A percentile compares a stretch with the other conserved stretches of the same genome.
phyloP scores from a whole-genome alignment of 2,113 vertebrate species.

The Centrocercus urophasianus region DNA sequence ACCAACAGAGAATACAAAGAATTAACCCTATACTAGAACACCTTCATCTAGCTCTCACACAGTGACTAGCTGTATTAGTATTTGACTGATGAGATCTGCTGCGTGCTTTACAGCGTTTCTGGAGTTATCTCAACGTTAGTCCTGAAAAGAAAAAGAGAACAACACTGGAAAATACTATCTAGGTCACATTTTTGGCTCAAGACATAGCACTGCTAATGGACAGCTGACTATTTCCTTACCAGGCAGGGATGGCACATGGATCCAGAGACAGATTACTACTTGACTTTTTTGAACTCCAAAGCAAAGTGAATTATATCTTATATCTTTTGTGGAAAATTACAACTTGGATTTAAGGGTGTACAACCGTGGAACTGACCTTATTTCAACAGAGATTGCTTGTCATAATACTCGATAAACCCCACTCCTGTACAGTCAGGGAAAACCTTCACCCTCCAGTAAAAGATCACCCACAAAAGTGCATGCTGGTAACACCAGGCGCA shows the following conservation, averaged over 20 bases:
- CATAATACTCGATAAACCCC: not conserved
- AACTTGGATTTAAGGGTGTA: not conserved
- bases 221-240: not conserved
- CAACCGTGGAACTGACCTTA: accelerated
- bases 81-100: not conserved
- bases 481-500: accelerated
- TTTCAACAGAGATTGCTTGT: accelerated
- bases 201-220: not conserved
- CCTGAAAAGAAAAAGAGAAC: not conserved
- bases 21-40: not conserved
- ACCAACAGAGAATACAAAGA: not conserved
- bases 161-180: not conserved
- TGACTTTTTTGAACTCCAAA: not conserved
- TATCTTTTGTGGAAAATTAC: not conserved
- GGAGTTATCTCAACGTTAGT: not conserved
- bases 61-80: not conserved
- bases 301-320: not conserved
- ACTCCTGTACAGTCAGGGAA: not conserved
- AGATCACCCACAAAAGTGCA: accelerated
- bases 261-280: not conserved
- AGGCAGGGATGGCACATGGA: not conserved
- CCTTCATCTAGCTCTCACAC: not conserved
- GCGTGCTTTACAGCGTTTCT: not conserved
- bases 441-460: not conserved
- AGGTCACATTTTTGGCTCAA: not conserved